phyloP scores from a whole-genome alignment of 2,113 vertebrate genomes.

The Uropsilus gracilis region DNA sequence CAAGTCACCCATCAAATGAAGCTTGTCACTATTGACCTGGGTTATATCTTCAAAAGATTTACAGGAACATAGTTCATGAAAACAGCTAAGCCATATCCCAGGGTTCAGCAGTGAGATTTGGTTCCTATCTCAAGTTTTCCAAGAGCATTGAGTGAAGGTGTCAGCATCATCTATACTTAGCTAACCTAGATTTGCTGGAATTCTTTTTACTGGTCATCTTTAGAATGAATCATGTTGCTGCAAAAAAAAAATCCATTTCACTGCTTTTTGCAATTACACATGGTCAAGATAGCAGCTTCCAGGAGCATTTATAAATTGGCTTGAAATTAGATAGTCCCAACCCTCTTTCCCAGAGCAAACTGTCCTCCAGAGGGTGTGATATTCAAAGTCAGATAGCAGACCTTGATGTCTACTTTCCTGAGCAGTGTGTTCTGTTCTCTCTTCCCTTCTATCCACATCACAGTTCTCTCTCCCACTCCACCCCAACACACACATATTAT shows the following conservation, averaged over 20 bases:
- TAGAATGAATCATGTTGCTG: not conserved
- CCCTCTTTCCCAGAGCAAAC: not conserved
- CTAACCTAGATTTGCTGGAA: not conserved
- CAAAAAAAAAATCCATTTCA: not conserved
- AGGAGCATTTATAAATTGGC: not conserved
- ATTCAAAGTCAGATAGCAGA: not conserved
- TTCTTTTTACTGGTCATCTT: not conserved
- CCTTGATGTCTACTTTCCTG: not conserved
- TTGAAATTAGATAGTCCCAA: not conserved
- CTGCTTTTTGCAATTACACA: not conserved
- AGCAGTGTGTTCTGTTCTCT: not conserved
- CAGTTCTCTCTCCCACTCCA: not conserved
- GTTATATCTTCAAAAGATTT: not conserved
- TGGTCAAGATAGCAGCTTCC: not conserved
- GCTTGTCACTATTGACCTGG: not conserved
- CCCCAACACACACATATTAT: too few species aligned
- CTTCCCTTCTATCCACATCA: not conserved
- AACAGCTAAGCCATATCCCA: not conserved
- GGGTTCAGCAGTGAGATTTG: not conserved
- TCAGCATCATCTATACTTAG: not conserved
- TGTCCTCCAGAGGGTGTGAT: not conserved
- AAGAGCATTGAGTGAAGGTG: not conserved
- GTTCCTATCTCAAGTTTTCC: not conserved
- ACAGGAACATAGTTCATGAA: not conserved
- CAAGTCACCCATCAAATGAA: not conserved